These are phyloP conservation scores for Sebastes vulpes DNA, from an alignment of 2,797 vertebrate genomes.

Conservation along the genomic window DNA sequence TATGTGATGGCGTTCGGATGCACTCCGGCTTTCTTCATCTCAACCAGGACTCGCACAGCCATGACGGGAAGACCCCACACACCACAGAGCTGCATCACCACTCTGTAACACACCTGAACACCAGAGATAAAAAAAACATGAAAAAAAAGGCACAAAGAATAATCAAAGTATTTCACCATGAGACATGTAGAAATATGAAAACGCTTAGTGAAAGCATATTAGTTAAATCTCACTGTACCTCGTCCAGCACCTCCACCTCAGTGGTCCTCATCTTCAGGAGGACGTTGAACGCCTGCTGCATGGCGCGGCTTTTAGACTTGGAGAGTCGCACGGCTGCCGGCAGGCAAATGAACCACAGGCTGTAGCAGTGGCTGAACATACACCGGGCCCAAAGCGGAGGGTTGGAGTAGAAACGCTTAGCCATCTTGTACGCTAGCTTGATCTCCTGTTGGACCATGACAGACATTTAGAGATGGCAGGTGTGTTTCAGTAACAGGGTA, in stretches of 20 bases:
- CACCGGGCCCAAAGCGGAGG: constrained; percentile 94
- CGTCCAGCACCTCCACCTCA: constrained; percentile 95
- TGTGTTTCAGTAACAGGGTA: background rate
- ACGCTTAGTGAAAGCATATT: background rate
- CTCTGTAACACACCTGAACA: constrained; percentile 95
- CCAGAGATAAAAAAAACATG: background rate
- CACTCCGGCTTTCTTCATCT: constrained; percentile 97
- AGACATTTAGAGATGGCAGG: background rate
- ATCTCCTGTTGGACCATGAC: constrained; percentile 88
- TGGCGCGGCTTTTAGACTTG: constrained; percentile 91
- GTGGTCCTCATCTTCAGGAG: constrained; percentile 95
- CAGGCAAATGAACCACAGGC: constrained; percentile 98
- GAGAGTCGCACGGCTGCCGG: constrained; percentile 91
- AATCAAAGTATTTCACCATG: background rate
- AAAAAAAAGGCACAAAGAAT: background rate
- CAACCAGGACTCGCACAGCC: constrained; percentile 95
- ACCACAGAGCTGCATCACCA: constrained; percentile 98
- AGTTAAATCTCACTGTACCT: constrained; percentile 79
- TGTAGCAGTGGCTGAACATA: constrained; percentile 96
- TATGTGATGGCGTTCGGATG: constrained; percentile 98
- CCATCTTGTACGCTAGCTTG: constrained; percentile 95
- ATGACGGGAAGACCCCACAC: constrained; percentile 94
- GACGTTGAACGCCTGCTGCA: constrained; percentile 94
- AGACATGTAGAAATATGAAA: background rate
- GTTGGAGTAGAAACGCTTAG: constrained; percentile 91